These are phyloP conservation scores for Chelmon rostratus DNA, from an alignment of 2,797 vertebrate genomes.

Conservation along the genomic window DNA sequence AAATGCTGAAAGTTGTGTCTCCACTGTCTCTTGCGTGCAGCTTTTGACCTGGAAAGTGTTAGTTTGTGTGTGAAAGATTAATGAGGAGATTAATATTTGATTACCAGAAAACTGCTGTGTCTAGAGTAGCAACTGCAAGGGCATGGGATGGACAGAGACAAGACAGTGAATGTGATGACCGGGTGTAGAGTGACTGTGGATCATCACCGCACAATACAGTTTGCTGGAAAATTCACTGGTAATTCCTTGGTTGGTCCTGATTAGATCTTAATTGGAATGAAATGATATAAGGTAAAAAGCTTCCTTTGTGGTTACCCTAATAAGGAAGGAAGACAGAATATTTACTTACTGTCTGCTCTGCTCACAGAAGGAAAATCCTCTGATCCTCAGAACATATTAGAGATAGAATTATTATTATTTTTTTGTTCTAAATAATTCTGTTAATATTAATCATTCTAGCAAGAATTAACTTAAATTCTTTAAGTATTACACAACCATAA, in stretches of 20 bases:
- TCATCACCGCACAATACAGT: not conserved
- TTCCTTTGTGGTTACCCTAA: not conserved
- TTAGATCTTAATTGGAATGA: not conserved
- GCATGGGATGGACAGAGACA: not conserved
- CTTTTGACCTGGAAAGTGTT: constrained; percentile 54
- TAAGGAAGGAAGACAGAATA: not conserved
- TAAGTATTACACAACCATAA: not conserved
- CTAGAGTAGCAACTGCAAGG: constrained; percentile 32
- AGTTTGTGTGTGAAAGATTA: constrained; percentile 67
- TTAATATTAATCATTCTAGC: not conserved
- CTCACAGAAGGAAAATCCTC: no score
- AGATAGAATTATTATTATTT: not conserved
- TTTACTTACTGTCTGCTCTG: not conserved
- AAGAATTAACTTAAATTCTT: not conserved
- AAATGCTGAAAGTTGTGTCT: constrained; percentile 33
- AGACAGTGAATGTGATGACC: constrained; percentile 7
- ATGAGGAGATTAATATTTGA: constrained; percentile 81
- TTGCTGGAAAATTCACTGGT: not conserved
- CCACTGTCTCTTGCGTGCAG: constrained; percentile 29
- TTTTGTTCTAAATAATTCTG: not conserved
- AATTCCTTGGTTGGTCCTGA: not conserved
- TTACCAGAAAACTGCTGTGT: constrained; percentile 50
- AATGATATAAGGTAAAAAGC: not conserved
- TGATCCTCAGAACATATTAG: not conserved
- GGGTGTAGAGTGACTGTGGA: not conserved